A percentile compares a stretch with the other conserved stretches of the same genome.
These are phyloP conservation scores for Sepioteuthis lessoniana DNA, from an alignment of 2,888 invertebrate genomes.

Conservation along the genomic window DNA sequence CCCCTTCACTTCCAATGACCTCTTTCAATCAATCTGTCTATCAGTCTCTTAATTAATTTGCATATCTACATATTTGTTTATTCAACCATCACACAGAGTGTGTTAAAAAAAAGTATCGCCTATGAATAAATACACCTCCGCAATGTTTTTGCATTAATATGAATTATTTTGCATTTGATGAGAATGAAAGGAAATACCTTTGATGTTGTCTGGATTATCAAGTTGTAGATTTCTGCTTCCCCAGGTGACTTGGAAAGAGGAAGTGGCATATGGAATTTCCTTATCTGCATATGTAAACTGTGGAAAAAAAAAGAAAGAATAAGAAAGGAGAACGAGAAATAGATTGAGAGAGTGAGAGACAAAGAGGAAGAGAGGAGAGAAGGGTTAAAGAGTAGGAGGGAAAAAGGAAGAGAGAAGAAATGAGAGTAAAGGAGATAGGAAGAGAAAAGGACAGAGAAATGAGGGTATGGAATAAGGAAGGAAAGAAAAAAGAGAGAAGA, in stretches of 20 bases:
- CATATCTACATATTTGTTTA: background rate
- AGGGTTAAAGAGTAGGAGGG: slow-evolving; percentile 51
- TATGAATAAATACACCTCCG: too few species aligned
- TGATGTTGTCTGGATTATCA: slow-evolving; percentile 96
- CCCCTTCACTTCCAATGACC: too few species aligned
- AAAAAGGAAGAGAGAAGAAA: slow-evolving; percentile 35
- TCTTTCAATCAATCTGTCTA: too few species aligned
- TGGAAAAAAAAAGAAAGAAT: slow-evolving; percentile 49
- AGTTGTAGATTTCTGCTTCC: slow-evolving; percentile 84
- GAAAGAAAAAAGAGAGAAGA: background rate
- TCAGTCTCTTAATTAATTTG: too few species aligned
- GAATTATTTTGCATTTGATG: background rate
- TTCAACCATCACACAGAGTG: background rate
- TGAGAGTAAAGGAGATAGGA: background rate
- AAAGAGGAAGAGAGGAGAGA: slow-evolving; percentile 45
- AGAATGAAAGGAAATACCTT: slow-evolving; percentile 78
- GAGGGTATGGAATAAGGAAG: background rate
- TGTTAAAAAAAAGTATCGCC: too few species aligned
- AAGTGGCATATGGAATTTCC: slow-evolving; percentile 65
- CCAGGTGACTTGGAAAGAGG: slow-evolving; percentile 69
- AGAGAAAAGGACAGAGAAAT: background rate
- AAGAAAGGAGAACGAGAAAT: slow-evolving; percentile 39
- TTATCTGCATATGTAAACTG: slow-evolving; percentile 63
- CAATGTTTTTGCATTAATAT: too few species aligned
- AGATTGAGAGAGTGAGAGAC: slow-evolving; percentile 49